Percentiles rank a stretch among this genome's conserved stretches.
phyloP scores from a whole-genome alignment of 2,113 vertebrate species.

The Tangachromis dhanisi region DNA sequence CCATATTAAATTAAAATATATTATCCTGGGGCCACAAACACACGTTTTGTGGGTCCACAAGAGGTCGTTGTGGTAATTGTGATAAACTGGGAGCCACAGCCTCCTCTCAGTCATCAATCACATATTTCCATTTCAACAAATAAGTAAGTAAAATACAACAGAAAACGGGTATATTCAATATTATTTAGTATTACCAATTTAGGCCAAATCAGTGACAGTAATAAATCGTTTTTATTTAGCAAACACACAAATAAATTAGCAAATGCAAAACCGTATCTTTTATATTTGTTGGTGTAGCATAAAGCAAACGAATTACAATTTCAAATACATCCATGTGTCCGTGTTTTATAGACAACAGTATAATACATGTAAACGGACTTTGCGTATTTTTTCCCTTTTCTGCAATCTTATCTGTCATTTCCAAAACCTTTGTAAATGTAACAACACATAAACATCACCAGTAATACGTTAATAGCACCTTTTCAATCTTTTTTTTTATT shows the following conservation, averaged over 20 bases:
- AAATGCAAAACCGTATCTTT: not conserved
- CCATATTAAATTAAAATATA: not conserved
- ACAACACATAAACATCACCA: not conserved
- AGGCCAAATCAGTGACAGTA: not conserved
- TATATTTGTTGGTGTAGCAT: not conserved
- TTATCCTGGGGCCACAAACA: not conserved
- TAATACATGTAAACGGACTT: not conserved
- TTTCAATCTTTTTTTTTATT: not conserved
- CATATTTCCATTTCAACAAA: not conserved
- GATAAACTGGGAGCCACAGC: not conserved
- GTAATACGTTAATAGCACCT: not conserved
- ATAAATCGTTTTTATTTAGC: not conserved
- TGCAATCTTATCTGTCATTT: not conserved
- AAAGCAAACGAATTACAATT: not conserved
- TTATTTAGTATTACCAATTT: not conserved
- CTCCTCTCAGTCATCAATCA: not conserved
- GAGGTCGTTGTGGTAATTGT: constrained; percentile 46
- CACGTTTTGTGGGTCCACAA: constrained; percentile 28
- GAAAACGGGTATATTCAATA: not conserved
- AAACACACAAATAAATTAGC: not conserved
- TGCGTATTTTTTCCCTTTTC: not conserved
- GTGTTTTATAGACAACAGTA: not conserved
- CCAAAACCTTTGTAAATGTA: not conserved
- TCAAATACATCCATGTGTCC: not conserved
- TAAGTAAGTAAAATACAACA: not conserved